A percentile compares a stretch with the other conserved stretches of the same genome.
These are phyloP conservation scores for Andrena marginata DNA, from an alignment of 2,888 invertebrate genomes.

Conservation along the genomic window DNA sequence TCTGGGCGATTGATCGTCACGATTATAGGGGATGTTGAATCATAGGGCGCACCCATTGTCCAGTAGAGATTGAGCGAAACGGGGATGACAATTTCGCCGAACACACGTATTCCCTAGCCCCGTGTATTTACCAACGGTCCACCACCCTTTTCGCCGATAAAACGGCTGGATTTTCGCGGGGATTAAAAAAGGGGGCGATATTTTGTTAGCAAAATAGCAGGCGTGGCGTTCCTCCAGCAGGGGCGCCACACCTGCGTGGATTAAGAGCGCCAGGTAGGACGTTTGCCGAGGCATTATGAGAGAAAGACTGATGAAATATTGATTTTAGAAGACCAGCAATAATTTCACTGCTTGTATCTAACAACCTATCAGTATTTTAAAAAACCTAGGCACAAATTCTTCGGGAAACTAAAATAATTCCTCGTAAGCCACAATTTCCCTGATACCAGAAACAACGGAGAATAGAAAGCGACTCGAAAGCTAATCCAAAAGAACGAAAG, in stretches of 20 bases:
- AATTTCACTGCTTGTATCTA: constrained; percentile 2
- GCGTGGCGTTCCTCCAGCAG: constrained; percentile 35
- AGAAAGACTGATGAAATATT: constrained; percentile 42
- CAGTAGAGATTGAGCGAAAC: constrained; percentile 72
- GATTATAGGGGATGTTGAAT: constrained; percentile 1
- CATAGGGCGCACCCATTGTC: constrained; percentile 66
- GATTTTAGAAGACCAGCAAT: constrained; percentile 13
- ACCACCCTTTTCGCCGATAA: constrained; percentile 12
- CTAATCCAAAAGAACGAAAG: background rate
- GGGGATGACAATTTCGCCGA: constrained; percentile 37
- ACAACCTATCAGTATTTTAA: background rate
- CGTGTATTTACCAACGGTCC: constrained; percentile 42
- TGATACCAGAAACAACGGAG: too few species aligned
- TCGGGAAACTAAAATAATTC: too few species aligned
- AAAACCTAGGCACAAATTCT: background rate
- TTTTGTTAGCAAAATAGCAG: constrained; percentile 46
- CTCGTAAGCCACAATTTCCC: too few species aligned
- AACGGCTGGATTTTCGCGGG: constrained; percentile 19
- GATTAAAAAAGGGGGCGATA: constrained; percentile 52
- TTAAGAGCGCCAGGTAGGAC: constrained; percentile 45
- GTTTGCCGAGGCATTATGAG: constrained; percentile 14
- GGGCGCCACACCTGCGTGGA: constrained; percentile 44
- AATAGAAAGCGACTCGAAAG: background rate
- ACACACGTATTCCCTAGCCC: constrained; percentile 3
- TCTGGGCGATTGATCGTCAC: background rate